Evolutionary conservation across 2,888 invertebrate species (phyloP).

Genomic region (Danaus chrysippus): DNA sequence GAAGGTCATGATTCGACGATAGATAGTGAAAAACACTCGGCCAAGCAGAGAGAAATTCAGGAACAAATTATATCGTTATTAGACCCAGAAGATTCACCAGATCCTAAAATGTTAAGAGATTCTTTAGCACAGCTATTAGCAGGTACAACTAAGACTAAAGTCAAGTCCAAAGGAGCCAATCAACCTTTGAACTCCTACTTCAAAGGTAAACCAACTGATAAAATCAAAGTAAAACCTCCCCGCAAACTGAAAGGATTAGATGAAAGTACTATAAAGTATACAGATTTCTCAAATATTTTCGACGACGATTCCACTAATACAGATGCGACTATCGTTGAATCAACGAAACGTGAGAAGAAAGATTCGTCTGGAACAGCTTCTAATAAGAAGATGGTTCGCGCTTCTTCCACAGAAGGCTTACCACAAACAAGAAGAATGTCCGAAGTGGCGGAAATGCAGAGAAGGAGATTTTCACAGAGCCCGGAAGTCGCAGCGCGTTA

Average conservation of each 20-base stretch:
- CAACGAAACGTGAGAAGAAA: slow-evolving; percentile 37
- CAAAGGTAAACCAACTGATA: slow-evolving; percentile 37
- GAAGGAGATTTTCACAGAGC: slow-evolving; percentile 47
- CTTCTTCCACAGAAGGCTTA: slow-evolving; percentile 39
- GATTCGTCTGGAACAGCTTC: slow-evolving; percentile 35
- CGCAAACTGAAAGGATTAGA: slow-evolving; percentile 62
- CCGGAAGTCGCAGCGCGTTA: slow-evolving; percentile 41
- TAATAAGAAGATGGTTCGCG: slow-evolving; percentile 34
- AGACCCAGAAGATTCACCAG: slow-evolving; percentile 61
- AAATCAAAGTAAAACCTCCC: slow-evolving; percentile 46
- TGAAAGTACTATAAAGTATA: slow-evolving; percentile 41
- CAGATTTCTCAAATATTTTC: slow-evolving; percentile 47
- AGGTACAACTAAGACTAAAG: slow-evolving; percentile 47
- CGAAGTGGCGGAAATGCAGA: slow-evolving; percentile 42
- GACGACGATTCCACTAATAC: slow-evolving; percentile 56
- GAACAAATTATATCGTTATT: slow-evolving; percentile 62
- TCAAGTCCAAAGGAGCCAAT: slow-evolving; percentile 37
- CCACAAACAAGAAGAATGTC: slow-evolving; percentile 48
- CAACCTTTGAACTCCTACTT: slow-evolving; percentile 49
- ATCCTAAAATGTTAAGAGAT: slow-evolving; percentile 50
- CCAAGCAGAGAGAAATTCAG: slow-evolving; percentile 59
- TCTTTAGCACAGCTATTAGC: slow-evolving; percentile 57
- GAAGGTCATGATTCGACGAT: slow-evolving; percentile 58
- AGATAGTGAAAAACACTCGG: slow-evolving; percentile 36
- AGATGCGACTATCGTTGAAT: slow-evolving; percentile 48